A percentile compares a stretch with the other conserved stretches of the same genome.
Conservation (phyloP, 1,140 invertebrate genomes). For the Drosophila ananassae region DNA sequence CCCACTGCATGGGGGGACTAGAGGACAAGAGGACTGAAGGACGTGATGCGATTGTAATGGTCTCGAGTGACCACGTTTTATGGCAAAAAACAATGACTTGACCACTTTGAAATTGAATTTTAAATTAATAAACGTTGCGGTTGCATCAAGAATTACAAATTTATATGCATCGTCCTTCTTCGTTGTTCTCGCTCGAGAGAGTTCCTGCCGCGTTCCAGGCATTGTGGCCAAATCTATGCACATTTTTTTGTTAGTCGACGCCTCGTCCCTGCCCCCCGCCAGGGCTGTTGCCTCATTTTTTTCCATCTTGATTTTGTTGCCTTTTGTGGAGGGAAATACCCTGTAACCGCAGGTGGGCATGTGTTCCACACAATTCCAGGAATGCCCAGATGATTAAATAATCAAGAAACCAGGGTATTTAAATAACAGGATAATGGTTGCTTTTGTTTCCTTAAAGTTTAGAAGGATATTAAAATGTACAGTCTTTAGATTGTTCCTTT, state of each 20-base stretch:
- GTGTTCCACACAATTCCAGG: not conserved
- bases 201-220: constrained; percentile 52
- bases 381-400: not conserved
- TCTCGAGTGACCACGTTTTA: constrained; percentile 27
- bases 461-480: too few relatives aligned
- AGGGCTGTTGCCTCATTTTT: constrained; percentile 18
- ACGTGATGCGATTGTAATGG: constrained; percentile 3
- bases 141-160: constrained; percentile 81
- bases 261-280: constrained; percentile 26
- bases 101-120: constrained; percentile 80
- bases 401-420: not conserved
- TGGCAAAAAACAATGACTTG: constrained; percentile 37
- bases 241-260: constrained; percentile 57
- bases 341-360: constrained; percentile 37
- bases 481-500: too few relatives aligned
- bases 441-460: too few relatives aligned
- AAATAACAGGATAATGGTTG: too few relatives aligned
- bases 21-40: too few relatives aligned
- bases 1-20: not conserved
- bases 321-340: constrained; percentile 17
- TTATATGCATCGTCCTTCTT: constrained; percentile 67
- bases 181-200: constrained; percentile 37
- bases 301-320: constrained; percentile 52
- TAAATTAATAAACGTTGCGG: constrained; percentile 81
- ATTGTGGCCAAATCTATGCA: constrained; percentile 76